Conservation (phyloP, 1,140 invertebrate genomes). For the Heliconius himera region DNA sequence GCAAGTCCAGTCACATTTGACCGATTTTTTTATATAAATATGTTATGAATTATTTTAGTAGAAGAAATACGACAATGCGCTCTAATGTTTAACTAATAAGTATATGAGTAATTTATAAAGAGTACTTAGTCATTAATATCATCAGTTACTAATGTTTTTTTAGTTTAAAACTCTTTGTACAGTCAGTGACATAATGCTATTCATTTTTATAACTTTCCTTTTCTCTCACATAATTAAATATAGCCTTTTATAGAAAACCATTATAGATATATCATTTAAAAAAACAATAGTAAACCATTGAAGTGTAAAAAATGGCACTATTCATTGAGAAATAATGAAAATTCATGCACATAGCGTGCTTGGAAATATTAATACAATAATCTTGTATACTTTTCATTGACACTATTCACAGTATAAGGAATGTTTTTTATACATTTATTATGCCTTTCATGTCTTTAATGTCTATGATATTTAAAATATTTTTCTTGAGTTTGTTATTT, state of each 20-base stretch:
- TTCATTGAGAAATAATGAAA: conserved; percentile 20
- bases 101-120: too few species aligned
- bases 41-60: too few species aligned
- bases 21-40: too few species aligned
- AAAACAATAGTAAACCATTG: not conserved
- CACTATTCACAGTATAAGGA: not conserved
- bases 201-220: not conserved
- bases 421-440: not conserved
- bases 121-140: too few species aligned
- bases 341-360: conserved; percentile 18
- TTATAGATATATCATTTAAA: too few species aligned
- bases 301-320: conserved; percentile 15
- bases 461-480: not conserved
- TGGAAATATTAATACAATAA: not conserved
- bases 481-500: not conserved
- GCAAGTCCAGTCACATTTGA: too few species aligned
- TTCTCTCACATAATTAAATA: not conserved
- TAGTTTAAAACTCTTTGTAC: too few species aligned
- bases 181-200: too few species aligned
- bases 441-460: not conserved
- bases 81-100: too few species aligned
- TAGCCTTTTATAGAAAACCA: too few species aligned
- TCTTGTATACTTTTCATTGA: not conserved
- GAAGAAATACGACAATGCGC: too few species aligned
- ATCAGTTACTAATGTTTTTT: too few species aligned